These are phyloP conservation scores for Halichondria panicea DNA, from an alignment of 37 sponge, comb jelly and placozoan species.

Conservation along the genomic window DNA sequence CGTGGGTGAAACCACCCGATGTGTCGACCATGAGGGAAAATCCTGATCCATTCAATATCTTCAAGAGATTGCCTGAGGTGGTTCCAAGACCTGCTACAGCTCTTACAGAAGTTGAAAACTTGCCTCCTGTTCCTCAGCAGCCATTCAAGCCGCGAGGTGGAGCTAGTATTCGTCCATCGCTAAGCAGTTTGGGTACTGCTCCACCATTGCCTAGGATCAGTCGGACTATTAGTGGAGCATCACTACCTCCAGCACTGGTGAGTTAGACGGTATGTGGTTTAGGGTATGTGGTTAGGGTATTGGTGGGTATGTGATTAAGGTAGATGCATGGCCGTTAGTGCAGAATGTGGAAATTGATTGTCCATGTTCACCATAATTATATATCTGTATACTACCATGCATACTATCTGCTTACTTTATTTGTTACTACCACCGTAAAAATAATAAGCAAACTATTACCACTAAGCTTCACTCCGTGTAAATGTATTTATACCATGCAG, in stretches of 20 bases:
- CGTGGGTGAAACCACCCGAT: slow-evolving; percentile 72
- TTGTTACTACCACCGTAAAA: no score
- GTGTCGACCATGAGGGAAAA: slow-evolving; percentile 62
- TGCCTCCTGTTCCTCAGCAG: slow-evolving; percentile 61
- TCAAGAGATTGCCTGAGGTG: slow-evolving; percentile 37
- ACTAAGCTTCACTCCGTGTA: no score
- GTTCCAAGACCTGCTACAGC: slow-evolving; percentile 60
- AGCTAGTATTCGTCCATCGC: slow-evolving; percentile 33
- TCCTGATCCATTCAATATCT: slow-evolving; percentile 75
- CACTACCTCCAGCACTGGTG: slow-evolving; percentile 49
- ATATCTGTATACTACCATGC: background rate
- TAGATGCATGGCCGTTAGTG: background rate
- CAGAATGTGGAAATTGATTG: background rate
- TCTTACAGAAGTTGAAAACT: slow-evolving; percentile 38
- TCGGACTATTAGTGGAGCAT: slow-evolving; percentile 5
- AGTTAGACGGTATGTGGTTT: background rate
- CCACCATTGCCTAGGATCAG: background rate
- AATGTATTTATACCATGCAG: slow-evolving; percentile 14
- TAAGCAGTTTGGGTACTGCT: background rate
- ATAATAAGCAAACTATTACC: background rate
- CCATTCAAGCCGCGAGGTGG: slow-evolving; percentile 58
- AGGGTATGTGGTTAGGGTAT: background rate
- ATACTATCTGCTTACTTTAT: no score
- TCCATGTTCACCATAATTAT: background rate
- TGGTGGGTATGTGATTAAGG: background rate